Conservation (phyloP, 2,113 vertebrate species). For the Notiomystis cincta region DNA sequence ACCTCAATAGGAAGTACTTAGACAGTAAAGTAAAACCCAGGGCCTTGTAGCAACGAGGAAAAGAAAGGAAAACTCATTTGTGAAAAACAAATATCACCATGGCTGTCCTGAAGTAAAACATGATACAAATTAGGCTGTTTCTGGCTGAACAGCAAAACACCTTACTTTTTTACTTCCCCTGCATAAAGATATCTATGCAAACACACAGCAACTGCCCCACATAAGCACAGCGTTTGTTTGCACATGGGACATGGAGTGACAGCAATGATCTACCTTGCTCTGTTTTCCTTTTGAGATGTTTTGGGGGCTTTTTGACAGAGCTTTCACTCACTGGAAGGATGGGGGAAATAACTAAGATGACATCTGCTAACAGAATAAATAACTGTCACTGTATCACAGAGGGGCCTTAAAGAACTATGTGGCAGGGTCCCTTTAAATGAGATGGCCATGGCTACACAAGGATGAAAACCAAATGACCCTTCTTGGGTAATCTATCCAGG, state of each 20-base stretch:
- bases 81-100: neutral
- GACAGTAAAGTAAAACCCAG: neutral
- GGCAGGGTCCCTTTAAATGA: neutral
- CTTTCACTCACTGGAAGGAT: neutral
- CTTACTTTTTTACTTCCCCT: neutral
- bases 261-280: neutral
- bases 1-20: neutral
- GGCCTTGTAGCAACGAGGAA: neutral
- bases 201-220: neutral
- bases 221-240: neutral
- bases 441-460: neutral
- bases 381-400: neutral
- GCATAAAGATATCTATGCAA: neutral
- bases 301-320: neutral
- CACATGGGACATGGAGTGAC: neutral
- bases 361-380: neutral
- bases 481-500: constrained; percentile 30
- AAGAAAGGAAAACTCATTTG: neutral
- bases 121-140: neutral
- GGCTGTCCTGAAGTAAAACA: neutral
- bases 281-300: neutral
- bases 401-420: neutral
- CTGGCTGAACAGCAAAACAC: neutral
- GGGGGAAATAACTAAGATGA: neutral
- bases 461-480: constrained; percentile 26